Base-by-base conservation (phyloP, 2,113 vertebrate genomes). In the Aspidoscelis tigris region DNA sequence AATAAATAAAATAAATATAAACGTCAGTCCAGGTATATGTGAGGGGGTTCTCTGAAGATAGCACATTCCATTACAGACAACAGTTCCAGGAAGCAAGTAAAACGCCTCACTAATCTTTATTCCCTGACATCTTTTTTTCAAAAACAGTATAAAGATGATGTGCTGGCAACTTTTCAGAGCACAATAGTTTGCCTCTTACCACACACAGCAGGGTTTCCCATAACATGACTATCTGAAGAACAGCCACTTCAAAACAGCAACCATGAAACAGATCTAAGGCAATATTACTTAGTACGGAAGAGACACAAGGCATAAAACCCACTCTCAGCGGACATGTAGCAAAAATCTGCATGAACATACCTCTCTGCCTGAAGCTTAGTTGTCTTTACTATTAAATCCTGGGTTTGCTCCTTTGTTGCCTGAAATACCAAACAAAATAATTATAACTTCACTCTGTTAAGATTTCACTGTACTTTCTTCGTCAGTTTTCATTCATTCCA, bases 311-410 rank as follows among this genome's bases (percentile, higher is more conserved):
- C 68, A 44, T 2, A 85, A 22, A 68, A 66, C 1, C 33, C 16
- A 33, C 7, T 70, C 1, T 76, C 7, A 75, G 41, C 58, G 64
- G 39, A 47, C 50, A 70, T 79, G 87, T 77, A 86, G 86, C 47
- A 55, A 86, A 83, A 41, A 50, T 24, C 9, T 50, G 14, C 2
- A 80, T 84, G 4, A 61, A 97, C 98, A 92, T 95, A 99, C 99
- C 98, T 99, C 95, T 99, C 98, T 87, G 97, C 97, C 90, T 99
- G 99, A 78, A 99, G 97, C 90, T 99, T 99, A 89, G 98, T 99
- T 80, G 99, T 99, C 96, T 99, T 99, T 58, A 97, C 96, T 78
- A 98, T 99, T 90, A 99, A 94, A 95, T 99, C 98, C 89, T 99
- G 98, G 5, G 99, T 99, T 94, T 99, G 98, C 41, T 98, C 98